Evolutionary conservation across 2,888 invertebrate genomes (phyloP).

Genomic region (Orthonevra nobilis): DNA sequence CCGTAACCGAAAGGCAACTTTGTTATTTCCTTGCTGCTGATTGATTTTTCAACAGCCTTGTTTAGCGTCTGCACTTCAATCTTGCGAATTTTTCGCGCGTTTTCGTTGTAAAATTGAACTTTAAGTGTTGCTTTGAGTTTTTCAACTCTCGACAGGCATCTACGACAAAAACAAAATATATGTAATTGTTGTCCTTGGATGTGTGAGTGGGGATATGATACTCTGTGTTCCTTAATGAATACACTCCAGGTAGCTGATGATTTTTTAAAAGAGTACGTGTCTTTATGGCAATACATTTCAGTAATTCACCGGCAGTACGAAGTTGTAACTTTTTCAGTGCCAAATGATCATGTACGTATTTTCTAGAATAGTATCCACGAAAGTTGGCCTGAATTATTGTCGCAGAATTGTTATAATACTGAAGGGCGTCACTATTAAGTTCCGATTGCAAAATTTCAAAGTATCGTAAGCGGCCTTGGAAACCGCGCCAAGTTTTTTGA

Average conservation of each 20-base stretch:
- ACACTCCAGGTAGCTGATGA: conserved; percentile 76
- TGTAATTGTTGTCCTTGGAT: background rate
- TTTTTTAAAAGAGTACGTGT: conserved; percentile 75
- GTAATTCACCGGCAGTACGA: conserved; percentile 75
- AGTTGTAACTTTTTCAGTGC: conserved; percentile 72
- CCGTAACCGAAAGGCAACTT: background rate
- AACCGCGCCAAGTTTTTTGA: conserved; percentile 76
- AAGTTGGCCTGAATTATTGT: conserved; percentile 75
- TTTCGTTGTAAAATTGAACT: conserved; percentile 74
- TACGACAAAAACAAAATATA: conserved; percentile 48
- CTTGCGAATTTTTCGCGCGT: conserved; percentile 22
- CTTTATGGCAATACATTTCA: conserved; percentile 77
- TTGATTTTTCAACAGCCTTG: conserved; percentile 1
- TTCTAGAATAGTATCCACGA: conserved; percentile 75
- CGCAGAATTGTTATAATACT: conserved; percentile 72
- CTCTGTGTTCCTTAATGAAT: conserved; percentile 76
- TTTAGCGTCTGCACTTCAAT: background rate
- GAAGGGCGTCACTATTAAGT: conserved; percentile 70
- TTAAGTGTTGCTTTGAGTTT: conserved; percentile 74
- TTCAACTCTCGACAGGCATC: conserved; percentile 77
- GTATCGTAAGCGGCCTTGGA: conserved; percentile 61
- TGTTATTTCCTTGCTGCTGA: background rate
- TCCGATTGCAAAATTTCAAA: conserved; percentile 69
- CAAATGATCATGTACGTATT: conserved; percentile 73
- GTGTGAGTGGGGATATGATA: conserved; percentile 56